phyloP scores from a whole-genome alignment of 2,888 invertebrate species.

The Cryptocephalus moraei region DNA sequence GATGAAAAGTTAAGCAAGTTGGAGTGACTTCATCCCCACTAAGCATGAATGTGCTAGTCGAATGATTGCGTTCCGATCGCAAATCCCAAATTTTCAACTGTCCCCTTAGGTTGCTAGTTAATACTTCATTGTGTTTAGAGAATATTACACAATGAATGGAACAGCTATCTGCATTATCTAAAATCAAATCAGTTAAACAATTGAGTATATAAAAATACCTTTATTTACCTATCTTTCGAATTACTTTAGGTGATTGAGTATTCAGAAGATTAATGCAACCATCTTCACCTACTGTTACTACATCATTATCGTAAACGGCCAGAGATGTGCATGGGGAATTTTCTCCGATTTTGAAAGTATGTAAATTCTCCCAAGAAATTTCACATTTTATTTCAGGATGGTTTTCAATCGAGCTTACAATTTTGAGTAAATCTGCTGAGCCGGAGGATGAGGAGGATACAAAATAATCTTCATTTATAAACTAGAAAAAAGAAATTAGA shows the following conservation, averaged over 20 bases:
- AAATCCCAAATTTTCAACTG: slow-evolving; percentile 87
- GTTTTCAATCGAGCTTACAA: slow-evolving; percentile 48
- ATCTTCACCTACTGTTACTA: slow-evolving; percentile 79
- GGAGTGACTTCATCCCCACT: slow-evolving; percentile 66
- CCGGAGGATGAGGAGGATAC: slow-evolving; percentile 60
- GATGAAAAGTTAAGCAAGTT: slow-evolving; percentile 70
- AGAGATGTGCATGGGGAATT: slow-evolving; percentile 66
- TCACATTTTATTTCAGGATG: slow-evolving; percentile 47
- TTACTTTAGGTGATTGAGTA: slow-evolving; percentile 39
- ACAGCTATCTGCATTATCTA: slow-evolving; percentile 71
- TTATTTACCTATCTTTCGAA: slow-evolving; percentile 42
- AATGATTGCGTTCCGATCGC: slow-evolving; percentile 50
- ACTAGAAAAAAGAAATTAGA: slow-evolving; percentile 36
- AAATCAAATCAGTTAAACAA: background rate
- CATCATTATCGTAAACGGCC: slow-evolving; percentile 64
- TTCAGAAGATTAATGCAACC: slow-evolving; percentile 55
- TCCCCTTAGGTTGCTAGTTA: slow-evolving; percentile 79
- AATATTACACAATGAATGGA: slow-evolving; percentile 68
- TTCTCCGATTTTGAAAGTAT: slow-evolving; percentile 47
- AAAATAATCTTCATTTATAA: slow-evolving; percentile 56
- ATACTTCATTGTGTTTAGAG: slow-evolving; percentile 59
- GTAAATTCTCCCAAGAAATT: slow-evolving; percentile 56
- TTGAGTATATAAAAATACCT: slow-evolving; percentile 1
- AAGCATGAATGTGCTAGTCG: slow-evolving; percentile 60
- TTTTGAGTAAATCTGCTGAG: slow-evolving; percentile 53